Evolutionary conservation across 2,888 invertebrate genomes (phyloP), one percentile per base, ranked within the genome.

Genomic region (Eledona agricola): DNA sequence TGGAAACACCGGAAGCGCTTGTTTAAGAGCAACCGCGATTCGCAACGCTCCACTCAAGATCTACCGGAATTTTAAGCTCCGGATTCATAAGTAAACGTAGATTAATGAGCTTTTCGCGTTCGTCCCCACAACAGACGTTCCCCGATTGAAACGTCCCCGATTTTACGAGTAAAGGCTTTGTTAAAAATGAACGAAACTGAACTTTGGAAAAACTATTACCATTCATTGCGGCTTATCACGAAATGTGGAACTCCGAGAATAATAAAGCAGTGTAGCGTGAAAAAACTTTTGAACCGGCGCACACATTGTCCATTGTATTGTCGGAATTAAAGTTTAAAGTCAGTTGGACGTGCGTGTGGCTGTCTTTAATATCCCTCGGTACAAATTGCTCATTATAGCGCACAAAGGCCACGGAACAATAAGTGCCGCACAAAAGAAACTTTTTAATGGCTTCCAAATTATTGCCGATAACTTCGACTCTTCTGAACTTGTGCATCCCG

Each of bases 1-100:
- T 59, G 51, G 57, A 51, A 59, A 55, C 53, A 59, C 57, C 57
- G 59, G 59, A 59, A 59, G 57, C 57, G 43, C 51, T 59, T 59
- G 51, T 55, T 50, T 59, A 54, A 55, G 50, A 45, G 55, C 47
- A 25, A 43, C 42, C 42, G 52, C 43, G 55, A 58, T 55, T 58
- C 49, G 38, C 49, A 52, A 46, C 42, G 55, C 55, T 51, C 55
- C 55, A 57, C 51, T 31, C 40, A 51, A 45, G 52, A 59, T 59
- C 57, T 59, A 57, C 55, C 52, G 49, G 54, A 55, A 55, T 57
- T 59, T 59, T 55, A 46, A 55, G 20, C 6, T 34, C 32, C 31
- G 6, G 45, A 45, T 45, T 32, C 11, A 22, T 32, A 22, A 31
- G 32, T 11, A 32, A 45, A 45, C 34, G 34, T 42, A 42, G 31